Conservation (phyloP, 2,888 invertebrate genomes). For the Spicauda simplicius region DNA sequence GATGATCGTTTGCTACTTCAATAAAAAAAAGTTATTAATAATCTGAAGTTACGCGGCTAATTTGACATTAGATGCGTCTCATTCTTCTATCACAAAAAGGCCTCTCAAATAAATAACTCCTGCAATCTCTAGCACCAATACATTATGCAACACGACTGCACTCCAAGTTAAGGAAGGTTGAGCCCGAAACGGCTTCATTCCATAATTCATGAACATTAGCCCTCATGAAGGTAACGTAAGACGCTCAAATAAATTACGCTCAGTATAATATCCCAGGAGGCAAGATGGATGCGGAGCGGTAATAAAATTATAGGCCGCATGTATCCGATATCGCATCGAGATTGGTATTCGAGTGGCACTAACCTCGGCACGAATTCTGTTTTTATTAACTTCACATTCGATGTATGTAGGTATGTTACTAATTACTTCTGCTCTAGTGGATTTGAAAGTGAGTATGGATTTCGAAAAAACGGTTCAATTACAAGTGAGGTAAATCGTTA, state of each 20-base stretch:
- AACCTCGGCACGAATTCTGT: slow-evolving; percentile 43
- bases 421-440: background rate
- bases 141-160: slow-evolving; percentile 39
- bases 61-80: no score
- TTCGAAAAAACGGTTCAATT: no score
- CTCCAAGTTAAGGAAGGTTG: slow-evolving; percentile 39
- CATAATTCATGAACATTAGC: slow-evolving; percentile 68
- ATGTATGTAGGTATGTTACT: background rate
- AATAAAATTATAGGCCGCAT: slow-evolving; percentile 50
- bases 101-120: background rate
- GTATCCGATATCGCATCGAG: slow-evolving; percentile 46
- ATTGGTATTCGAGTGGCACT: slow-evolving; percentile 38
- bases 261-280: slow-evolving; percentile 47
- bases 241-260: slow-evolving; percentile 55
- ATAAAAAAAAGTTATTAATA: no score
- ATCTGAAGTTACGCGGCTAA: no score
- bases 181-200: slow-evolving; percentile 48
- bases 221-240: slow-evolving; percentile 55
- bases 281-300: slow-evolving; percentile 46
- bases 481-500: no score
- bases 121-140: slow-evolving; percentile 24
- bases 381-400: slow-evolving; percentile 11
- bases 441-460: background rate
- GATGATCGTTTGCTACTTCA: no score
- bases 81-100: background rate